Percentiles rank a stretch among this genome's conserved stretches.
These are phyloP conservation scores for Emys orbicularis DNA, from an alignment of 2,797 vertebrate genomes.

Conservation along the genomic window DNA sequence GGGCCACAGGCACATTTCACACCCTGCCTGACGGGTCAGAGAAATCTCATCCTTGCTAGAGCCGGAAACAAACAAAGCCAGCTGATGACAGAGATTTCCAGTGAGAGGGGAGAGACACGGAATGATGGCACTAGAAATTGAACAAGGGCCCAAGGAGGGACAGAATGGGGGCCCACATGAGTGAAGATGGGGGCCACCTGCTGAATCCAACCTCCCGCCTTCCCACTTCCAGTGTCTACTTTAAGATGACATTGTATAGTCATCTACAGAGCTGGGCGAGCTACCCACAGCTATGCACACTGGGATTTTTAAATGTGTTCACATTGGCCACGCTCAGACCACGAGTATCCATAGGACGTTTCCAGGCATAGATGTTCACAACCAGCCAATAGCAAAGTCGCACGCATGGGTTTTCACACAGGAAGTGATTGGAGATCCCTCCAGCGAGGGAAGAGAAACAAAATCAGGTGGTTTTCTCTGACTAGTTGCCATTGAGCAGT, in stretches of 20 bases:
- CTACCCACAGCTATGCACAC: not conserved
- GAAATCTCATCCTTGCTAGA: not conserved
- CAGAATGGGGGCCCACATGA: not conserved
- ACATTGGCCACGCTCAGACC: not conserved
- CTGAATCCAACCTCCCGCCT: not conserved
- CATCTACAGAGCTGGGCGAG: not conserved
- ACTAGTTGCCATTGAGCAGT: not conserved
- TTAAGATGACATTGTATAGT: not conserved
- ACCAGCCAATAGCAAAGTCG: not conserved
- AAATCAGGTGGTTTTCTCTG: not conserved
- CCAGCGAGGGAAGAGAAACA: not conserved
- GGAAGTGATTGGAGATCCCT: not conserved
- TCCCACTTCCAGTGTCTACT: not conserved
- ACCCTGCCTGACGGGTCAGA: not conserved
- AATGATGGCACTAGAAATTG: not conserved
- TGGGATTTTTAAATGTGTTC: not conserved
- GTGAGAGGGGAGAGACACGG: not conserved
- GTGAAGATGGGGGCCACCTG: not conserved
- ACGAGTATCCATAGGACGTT: not conserved
- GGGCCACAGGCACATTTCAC: not conserved
- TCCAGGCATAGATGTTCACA: not conserved
- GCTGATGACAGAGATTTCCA: not conserved
- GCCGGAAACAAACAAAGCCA: fast-evolving
- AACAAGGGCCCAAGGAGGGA: not conserved
- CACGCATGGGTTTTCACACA: not conserved